Conservation (phyloP, 2,113 vertebrate genomes). For the Eolophus roseicapilla region DNA sequence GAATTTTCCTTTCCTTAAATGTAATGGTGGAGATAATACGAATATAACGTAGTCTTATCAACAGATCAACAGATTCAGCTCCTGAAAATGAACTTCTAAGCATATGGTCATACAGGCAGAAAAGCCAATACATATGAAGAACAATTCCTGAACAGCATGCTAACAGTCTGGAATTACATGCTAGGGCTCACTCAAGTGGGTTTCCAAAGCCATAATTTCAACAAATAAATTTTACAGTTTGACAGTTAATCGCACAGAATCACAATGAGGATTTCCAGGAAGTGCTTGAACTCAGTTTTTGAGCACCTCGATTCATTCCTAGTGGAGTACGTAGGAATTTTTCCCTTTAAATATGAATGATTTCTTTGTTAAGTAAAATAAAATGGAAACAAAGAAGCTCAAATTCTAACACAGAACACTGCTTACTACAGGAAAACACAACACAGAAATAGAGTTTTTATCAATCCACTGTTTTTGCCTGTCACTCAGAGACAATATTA, state of each 20-base stretch:
- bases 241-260: conserved; percentile 54
- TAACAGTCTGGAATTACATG: conserved; percentile 66
- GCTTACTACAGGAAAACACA: neutral
- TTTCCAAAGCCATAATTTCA: conserved; percentile 43
- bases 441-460: neutral
- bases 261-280: conserved; percentile 34
- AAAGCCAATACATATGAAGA: conserved; percentile 55
- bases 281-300: conserved; percentile 4
- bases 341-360: neutral
- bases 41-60: conserved; percentile 10
- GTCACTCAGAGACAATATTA: neutral
- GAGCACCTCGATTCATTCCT: neutral
- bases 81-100: conserved; percentile 66
- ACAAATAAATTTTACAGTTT: conserved; percentile 45
- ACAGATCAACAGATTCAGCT: conserved; percentile 55
- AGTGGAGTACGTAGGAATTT: neutral
- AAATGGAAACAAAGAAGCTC: neutral
- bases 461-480: neutral
- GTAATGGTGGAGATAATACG: neutral
- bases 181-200: conserved; percentile 61
- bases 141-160: conserved; percentile 58
- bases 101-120: conserved; percentile 58
- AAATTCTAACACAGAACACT: neutral
- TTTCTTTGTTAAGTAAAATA: neutral
- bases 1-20: neutral